A percentile compares a stretch with the other conserved stretches of the same genome.
These are phyloP conservation scores for Muscicapa comitata DNA, from an alignment of 2,797 vertebrate genomes.

Conservation along the genomic window DNA sequence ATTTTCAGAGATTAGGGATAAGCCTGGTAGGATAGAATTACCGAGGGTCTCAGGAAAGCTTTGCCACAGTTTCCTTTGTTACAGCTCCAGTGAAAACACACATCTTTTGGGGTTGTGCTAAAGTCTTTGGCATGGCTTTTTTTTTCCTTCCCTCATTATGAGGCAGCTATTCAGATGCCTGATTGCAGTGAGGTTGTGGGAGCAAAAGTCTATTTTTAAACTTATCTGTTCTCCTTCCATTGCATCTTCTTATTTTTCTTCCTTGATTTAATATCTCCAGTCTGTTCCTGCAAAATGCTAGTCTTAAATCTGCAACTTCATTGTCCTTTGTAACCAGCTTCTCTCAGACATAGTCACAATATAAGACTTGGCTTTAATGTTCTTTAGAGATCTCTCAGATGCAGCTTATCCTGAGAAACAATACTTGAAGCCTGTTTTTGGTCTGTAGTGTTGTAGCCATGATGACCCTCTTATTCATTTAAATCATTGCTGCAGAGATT, in stretches of 20 bases:
- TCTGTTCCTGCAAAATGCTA: not conserved
- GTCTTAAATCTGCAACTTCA: not conserved
- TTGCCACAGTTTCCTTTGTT: not conserved
- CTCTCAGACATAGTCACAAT: not conserved
- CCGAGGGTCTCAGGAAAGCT: not conserved
- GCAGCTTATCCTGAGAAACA: not conserved
- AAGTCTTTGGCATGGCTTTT: not conserved
- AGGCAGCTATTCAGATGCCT: not conserved
- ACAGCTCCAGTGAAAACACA: not conserved
- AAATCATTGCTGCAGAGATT: not conserved
- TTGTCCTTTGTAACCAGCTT: not conserved
- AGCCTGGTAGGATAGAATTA: not conserved
- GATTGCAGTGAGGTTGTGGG: not conserved
- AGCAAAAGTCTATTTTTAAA: not conserved
- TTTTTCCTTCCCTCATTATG: not conserved
- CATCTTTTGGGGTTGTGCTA: not conserved
- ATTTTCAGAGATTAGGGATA: not conserved
- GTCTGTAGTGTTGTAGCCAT: not conserved
- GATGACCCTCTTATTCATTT: not conserved
- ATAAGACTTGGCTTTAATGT: not conserved
- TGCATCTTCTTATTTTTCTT: not conserved
- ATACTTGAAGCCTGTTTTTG: not conserved
- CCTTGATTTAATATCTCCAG: not conserved
- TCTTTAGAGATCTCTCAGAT: not conserved
- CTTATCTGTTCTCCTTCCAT: fast-evolving